A percentile compares a stretch with the other conserved stretches of the same genome.
Evolutionary conservation across 2,113 vertebrate species (phyloP).

Genomic region (Mustelus asterias): DNA sequence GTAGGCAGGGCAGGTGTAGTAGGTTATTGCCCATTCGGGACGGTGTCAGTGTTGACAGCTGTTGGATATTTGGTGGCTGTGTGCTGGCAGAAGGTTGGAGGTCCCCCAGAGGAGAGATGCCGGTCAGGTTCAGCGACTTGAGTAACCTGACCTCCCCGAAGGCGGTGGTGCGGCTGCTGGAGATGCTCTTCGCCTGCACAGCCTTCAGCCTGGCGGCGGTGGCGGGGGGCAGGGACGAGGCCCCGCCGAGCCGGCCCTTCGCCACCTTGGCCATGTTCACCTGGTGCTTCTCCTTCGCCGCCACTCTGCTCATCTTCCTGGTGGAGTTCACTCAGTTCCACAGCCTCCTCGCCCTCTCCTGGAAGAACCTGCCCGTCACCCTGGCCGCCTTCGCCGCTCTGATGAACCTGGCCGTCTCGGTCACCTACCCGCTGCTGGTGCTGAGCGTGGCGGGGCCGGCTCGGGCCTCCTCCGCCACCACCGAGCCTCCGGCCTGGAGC

Average conservation of each 20-base stretch:
- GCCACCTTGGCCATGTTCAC: conserved; percentile 52
- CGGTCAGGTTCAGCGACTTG: conserved; percentile 58
- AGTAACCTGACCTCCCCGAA: conserved; percentile 55
- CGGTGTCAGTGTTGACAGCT: neutral
- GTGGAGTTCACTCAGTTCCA: conserved; percentile 60
- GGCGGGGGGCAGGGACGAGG: neutral
- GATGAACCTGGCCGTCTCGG: conserved; percentile 51
- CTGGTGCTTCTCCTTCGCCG: conserved; percentile 63
- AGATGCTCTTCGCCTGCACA: conserved; percentile 51
- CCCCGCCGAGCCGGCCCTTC: conserved; percentile 42
- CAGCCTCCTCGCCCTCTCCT: conserved; percentile 61
- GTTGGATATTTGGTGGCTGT: no score
- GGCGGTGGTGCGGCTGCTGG: conserved; percentile 51
- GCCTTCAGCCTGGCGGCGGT: conserved; percentile 57
- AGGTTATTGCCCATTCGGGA: neutral
- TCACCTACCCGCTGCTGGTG: conserved; percentile 49
- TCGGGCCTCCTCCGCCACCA: accelerated
- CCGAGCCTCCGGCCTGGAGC: neutral
- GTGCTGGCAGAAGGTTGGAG: neutral
- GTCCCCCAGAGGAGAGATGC: conserved; percentile 46
- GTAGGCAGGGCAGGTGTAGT: neutral
- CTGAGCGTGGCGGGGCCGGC: neutral
- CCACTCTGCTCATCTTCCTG: conserved; percentile 55
- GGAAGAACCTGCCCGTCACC: conserved; percentile 61
- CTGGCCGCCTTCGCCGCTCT: conserved; percentile 50